A percentile compares a stretch with the other conserved stretches of the same genome.
phyloP scores from a whole-genome alignment of 2,113 vertebrate species.

The Oostethus manadensis region DNA sequence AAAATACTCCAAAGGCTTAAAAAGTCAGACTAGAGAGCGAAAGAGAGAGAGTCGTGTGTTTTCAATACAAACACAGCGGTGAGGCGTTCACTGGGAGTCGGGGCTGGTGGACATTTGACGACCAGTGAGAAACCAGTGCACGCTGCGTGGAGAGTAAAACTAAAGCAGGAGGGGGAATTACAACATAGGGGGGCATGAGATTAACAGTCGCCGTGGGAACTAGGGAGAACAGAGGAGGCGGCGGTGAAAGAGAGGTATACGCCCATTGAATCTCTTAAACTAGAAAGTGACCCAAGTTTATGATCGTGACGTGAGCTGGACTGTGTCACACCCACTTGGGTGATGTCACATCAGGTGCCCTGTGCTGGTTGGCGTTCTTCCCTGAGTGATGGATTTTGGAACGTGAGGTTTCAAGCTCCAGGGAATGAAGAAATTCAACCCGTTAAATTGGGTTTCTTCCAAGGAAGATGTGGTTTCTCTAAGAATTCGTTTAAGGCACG shows the following conservation, averaged over 20 bases:
- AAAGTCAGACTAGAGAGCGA: neutral
- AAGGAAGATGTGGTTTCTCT: conserved; percentile 19
- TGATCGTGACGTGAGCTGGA: too few relatives aligned
- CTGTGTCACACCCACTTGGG: too few relatives aligned
- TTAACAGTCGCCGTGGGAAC: conserved; percentile 40
- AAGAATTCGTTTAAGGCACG: conserved; percentile 2
- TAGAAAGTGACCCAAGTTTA: too few relatives aligned
- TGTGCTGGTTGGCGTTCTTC: too few relatives aligned
- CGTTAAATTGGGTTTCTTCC: neutral
- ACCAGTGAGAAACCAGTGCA: too few relatives aligned
- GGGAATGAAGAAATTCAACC: neutral
- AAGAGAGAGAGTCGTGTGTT: neutral
- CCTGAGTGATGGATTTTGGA: too few relatives aligned
- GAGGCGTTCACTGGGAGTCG: neutral
- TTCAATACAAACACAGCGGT: neutral
- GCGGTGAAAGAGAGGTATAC: neutral
- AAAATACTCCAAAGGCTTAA: neutral
- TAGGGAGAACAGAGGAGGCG: conserved; percentile 1
- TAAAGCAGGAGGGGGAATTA: conserved; percentile 21
- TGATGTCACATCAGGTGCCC: too few relatives aligned
- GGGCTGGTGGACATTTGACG: neutral
- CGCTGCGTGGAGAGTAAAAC: too few relatives aligned
- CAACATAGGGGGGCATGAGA: conserved; percentile 31
- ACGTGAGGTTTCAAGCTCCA: too few relatives aligned
- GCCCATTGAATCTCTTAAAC: too few relatives aligned